These are phyloP conservation scores for Hiodon tergisus DNA, from an alignment of 2,113 vertebrate genomes.

Conservation along the genomic window DNA sequence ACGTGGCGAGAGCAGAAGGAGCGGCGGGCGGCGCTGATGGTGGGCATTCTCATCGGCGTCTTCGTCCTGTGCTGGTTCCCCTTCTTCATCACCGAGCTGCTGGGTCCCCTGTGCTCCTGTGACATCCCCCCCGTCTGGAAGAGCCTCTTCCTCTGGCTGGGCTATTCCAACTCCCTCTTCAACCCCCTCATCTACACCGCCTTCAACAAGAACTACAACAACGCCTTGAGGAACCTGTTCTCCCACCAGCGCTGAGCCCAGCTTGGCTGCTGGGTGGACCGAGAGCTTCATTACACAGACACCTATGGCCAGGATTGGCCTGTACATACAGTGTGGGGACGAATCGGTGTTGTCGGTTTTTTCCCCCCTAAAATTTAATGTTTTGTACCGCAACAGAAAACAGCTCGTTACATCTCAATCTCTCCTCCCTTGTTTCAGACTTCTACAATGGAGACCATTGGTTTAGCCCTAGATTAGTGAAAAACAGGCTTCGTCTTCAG, in stretches of 20 bases:
- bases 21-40: slow-evolving; percentile 85
- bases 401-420: too few relatives aligned
- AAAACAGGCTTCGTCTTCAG: too few relatives aligned
- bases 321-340: neutral
- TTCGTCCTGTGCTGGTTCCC: slow-evolving; percentile 95
- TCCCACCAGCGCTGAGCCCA: slow-evolving; percentile 71
- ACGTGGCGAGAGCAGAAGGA: slow-evolving; percentile 92
- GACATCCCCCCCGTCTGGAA: slow-evolving; percentile 88
- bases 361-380: too few relatives aligned
- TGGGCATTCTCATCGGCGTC: slow-evolving; percentile 90
- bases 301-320: neutral
- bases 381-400: too few relatives aligned
- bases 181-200: slow-evolving; percentile 95
- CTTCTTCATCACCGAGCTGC: slow-evolving; percentile 90
- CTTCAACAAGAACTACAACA: slow-evolving; percentile 97
- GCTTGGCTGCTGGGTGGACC: too few relatives aligned
- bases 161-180: slow-evolving; percentile 97
- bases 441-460: too few relatives aligned
- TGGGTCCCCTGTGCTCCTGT: slow-evolving; percentile 79
- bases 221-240: slow-evolving; percentile 85
- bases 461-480: too few relatives aligned
- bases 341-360: too few relatives aligned
- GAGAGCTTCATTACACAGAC: neutral
- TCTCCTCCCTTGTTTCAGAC: too few relatives aligned
- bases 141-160: slow-evolving; percentile 94